Evolutionary conservation across 2,113 vertebrate species (phyloP).

Genomic region (Pluvialis apricaria): DNA sequence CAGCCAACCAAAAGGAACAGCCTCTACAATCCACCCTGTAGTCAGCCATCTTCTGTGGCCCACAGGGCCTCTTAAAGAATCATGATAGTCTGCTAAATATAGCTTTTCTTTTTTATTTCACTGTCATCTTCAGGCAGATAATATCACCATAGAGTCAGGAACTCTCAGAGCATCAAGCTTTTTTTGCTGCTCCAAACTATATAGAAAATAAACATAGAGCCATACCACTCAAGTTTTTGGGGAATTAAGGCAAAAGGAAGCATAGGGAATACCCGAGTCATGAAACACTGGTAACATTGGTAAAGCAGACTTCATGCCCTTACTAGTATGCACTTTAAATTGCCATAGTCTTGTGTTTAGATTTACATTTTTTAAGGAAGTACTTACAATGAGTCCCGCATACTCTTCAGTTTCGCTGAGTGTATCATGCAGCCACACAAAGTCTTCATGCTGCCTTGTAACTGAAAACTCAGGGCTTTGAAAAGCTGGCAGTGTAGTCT

Average conservation of each 20-base stretch:
- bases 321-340: neutral
- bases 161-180: neutral
- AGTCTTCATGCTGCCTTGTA: conserved; percentile 95
- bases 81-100: too few species aligned
- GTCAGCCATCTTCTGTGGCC: neutral
- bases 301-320: neutral
- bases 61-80: neutral
- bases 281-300: neutral
- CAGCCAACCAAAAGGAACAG: neutral
- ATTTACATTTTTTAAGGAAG: neutral
- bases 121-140: neutral
- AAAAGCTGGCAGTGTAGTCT: conserved; percentile 91
- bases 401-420: conserved; percentile 93
- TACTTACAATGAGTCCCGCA: conserved; percentile 93
- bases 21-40: neutral
- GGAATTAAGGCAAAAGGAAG: neutral
- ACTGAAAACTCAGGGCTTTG: conserved; percentile 93
- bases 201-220: neutral
- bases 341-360: neutral
- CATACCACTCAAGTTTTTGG: neutral
- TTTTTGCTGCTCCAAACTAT: neutral
- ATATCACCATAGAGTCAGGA: neutral
- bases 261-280: neutral
- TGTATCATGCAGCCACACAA: conserved; percentile 95
- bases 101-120: too few species aligned